phyloP scores from a whole-genome alignment of 2,888 invertebrate species.

The Chymomyza fuscimana region DNA sequence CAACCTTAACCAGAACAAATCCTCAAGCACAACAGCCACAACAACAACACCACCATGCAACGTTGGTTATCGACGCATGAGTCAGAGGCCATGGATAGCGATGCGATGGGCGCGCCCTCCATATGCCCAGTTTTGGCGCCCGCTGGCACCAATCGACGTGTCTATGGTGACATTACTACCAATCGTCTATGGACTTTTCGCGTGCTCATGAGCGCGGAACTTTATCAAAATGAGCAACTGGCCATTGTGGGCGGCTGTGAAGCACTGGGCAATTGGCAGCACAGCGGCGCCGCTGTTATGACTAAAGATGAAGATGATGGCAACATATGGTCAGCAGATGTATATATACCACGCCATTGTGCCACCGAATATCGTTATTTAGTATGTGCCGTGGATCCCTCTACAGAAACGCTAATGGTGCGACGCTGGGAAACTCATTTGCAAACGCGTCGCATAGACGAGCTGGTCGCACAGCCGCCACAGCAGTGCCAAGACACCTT shows the following conservation, averaged over 20 bases:
- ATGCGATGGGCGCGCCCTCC: constrained; percentile 63
- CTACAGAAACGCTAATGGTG: constrained; percentile 82
- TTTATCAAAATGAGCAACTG: constrained; percentile 84
- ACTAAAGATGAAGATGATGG: constrained; percentile 78
- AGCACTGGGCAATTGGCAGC: constrained; percentile 87
- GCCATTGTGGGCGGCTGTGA: constrained; percentile 86
- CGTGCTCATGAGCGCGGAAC: constrained; percentile 80
- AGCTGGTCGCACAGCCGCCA: constrained; percentile 65
- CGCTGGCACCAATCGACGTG: constrained; percentile 31
- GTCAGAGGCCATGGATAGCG: constrained; percentile 71
- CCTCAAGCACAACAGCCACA: not conserved
- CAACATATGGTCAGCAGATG: constrained; percentile 84
- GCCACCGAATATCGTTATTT: constrained; percentile 88
- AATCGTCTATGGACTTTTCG: constrained; percentile 81
- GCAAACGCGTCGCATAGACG: constrained; percentile 83
- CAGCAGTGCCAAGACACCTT: constrained; percentile 82
- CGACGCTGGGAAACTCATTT: constrained; percentile 91
- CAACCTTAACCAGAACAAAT: not conserved
- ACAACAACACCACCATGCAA: constrained; percentile 81
- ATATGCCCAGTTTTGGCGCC: constrained; percentile 36
- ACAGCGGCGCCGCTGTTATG: constrained; percentile 82
- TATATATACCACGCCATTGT: constrained; percentile 85
- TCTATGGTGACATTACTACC: constrained; percentile 59
- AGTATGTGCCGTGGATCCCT: constrained; percentile 85
- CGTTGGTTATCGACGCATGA: constrained; percentile 84